Evolutionary conservation across 2,797 vertebrate genomes (phyloP), one percentile per base, ranked within the genome.

Genomic region (Borostomias antarcticus): DNA sequence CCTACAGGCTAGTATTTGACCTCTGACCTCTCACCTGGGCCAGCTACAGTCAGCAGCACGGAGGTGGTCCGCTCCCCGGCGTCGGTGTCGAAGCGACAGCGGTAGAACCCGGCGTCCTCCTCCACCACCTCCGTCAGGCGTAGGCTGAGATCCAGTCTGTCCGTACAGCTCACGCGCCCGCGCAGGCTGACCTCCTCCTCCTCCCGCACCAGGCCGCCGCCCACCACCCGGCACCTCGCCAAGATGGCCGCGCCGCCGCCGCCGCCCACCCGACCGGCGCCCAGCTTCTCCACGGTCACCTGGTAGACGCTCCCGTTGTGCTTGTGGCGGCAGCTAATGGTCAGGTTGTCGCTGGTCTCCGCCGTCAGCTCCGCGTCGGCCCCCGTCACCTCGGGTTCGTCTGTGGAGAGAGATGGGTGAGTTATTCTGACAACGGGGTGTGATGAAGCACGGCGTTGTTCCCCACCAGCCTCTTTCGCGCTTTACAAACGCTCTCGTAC

Each of bases 101-200:
- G 74, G 60, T 94, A 95, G 0, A 89, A 72, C 1, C 89, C 93
- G 0, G 79, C 77, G 2, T 96, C 94, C 1, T 87, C 83, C 30
- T 35, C 35, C 0, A 5, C 59, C 37, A 92, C 66, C 0, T 81
- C 63, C 0, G 72, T 73, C 66, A 95, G 83, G 2, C 80, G 26
- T 40, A 92, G 64, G 6, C 48, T 85, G 68, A 71, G 32, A 4
- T 85, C 79, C 80, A 82, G 70, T 61, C 45, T 70, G 43, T 77
- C 72, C 4, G 69, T 76, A 6, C 93, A 95, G 81, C 66, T 71
- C 15, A 88, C 76, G 35, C n/a, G 17, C 0, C 80, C 80, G 6
- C n/a, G n/a, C n/a, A n/a, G n/a, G n/a, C 65, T 63, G 11, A 86
- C 78, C 9, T 68, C 78, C 76, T 92, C 94, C 79, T 85, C 88